Conservation (phyloP, 2,113 vertebrate genomes). For the Thinocorus orbignyianus region DNA sequence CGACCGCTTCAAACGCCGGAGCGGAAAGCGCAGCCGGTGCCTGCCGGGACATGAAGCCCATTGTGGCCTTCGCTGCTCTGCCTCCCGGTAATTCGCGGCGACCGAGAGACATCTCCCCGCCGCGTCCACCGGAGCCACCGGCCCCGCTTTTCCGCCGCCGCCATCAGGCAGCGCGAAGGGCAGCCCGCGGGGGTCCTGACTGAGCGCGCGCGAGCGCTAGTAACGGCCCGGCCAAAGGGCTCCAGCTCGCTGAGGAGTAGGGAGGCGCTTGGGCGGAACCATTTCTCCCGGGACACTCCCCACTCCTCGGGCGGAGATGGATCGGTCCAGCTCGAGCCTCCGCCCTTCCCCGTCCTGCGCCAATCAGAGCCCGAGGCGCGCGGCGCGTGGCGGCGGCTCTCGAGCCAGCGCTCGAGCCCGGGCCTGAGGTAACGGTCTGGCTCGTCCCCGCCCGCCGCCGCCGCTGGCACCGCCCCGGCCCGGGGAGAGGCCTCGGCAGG, state of each 20-base stretch:
- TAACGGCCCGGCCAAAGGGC: constrained; percentile 39
- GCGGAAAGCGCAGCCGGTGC: background rate
- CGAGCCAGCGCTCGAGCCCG: too few relatives aligned
- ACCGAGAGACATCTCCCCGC: background rate
- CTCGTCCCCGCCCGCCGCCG: too few relatives aligned
- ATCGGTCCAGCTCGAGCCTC: background rate
- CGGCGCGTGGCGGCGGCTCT: background rate
- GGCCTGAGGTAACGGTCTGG: background rate
- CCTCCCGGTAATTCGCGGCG: background rate
- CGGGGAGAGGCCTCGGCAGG: background rate
- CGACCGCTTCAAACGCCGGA: background rate
- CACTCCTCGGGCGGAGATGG: background rate
- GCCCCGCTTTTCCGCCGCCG: accelerated
- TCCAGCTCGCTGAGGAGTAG: background rate
- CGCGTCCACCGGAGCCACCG: too few relatives aligned
- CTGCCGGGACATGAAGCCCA: too few relatives aligned
- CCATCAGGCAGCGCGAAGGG: background rate
- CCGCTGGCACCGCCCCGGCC: background rate
- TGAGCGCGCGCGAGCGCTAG: constrained; percentile 5
- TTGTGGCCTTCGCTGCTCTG: accelerated
- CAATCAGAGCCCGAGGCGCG: background rate
- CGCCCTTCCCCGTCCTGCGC: background rate
- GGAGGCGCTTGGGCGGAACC: background rate
- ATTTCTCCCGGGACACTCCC: background rate
- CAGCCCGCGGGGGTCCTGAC: constrained; percentile 2